Evolutionary conservation across 2,888 invertebrate genomes (phyloP).

Genomic region (Tipula confusa): DNA sequence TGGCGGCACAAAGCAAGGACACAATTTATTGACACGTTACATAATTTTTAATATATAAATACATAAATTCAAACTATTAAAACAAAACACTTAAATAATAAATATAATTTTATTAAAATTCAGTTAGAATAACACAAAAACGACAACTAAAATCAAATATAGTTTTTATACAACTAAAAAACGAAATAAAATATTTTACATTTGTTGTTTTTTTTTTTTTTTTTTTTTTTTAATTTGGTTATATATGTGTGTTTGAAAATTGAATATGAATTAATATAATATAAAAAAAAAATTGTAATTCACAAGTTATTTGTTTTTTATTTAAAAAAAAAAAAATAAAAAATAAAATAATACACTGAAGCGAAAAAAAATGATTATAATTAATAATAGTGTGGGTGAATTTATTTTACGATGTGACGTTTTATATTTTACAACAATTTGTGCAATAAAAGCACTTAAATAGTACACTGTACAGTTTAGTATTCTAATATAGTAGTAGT

Average conservation of each 20-base stretch:
- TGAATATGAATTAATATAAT: slow-evolving; percentile 29
- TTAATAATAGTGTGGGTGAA: slow-evolving; percentile 13
- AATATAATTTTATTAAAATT: neutral
- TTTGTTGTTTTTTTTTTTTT: neutral
- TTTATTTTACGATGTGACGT: slow-evolving; percentile 3
- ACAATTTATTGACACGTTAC: neutral
- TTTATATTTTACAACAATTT: neutral
- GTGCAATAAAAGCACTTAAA: neutral
- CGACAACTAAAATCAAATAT: slow-evolving; percentile 30
- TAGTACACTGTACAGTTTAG: neutral
- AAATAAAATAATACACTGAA: neutral
- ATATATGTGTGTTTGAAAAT: slow-evolving; percentile 10
- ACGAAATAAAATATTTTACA: slow-evolving; percentile 20
- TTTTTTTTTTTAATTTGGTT: neutral
- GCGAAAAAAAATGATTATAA: neutral
- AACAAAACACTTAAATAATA: neutral
- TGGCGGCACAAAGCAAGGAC: neutral
- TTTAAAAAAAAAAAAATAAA: neutral
- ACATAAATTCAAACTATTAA: neutral
- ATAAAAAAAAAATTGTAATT: slow-evolving; percentile 28
- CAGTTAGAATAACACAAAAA: slow-evolving; percentile 26
- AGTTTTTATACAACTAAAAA: slow-evolving; percentile 28
- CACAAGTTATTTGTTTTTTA: slow-evolving; percentile 14
- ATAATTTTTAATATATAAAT: neutral
- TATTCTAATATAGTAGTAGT: neutral